These are phyloP conservation scores for Leptopilina drosophilae DNA, from an alignment of 2,888 invertebrate species.

Conservation along the genomic window DNA sequence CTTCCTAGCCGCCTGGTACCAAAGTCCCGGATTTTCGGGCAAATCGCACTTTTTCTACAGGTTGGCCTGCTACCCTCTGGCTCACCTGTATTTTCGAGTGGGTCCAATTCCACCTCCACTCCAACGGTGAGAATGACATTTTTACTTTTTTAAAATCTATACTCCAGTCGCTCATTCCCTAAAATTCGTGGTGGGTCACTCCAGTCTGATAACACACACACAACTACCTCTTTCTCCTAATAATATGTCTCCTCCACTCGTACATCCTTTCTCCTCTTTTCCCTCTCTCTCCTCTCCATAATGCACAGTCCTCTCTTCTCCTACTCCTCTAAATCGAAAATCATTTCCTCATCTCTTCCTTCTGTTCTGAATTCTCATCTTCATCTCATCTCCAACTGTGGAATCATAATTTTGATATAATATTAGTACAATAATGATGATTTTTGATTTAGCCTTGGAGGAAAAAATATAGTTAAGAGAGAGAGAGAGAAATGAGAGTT, in stretches of 20 bases:
- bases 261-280: neutral
- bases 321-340: neutral
- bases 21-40: slow-evolving; percentile 72
- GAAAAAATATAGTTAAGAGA: neutral
- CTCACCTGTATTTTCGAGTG: slow-evolving; percentile 55
- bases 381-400: too few species aligned
- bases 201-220: neutral
- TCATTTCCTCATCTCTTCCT: slow-evolving; percentile 34
- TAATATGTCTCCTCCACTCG: too few species aligned
- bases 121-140: neutral
- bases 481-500: neutral
- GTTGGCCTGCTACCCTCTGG: slow-evolving; percentile 59
- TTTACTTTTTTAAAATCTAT: neutral
- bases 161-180: neutral
- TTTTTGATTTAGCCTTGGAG: too few species aligned
- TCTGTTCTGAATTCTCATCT: neutral
- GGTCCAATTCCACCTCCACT: slow-evolving; percentile 19
- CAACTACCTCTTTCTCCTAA: too few species aligned
- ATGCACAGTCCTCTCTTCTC: neutral
- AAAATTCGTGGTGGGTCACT: slow-evolving; percentile 20
- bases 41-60: slow-evolving; percentile 71
- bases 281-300: neutral
- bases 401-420: neutral
- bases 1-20: slow-evolving; percentile 67
- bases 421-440: too few species aligned